Percentiles rank a stretch among this genome's conserved stretches.
Evolutionary conservation across 2,797 vertebrate species (phyloP).

Genomic region (Carcharodon carcharias): DNA sequence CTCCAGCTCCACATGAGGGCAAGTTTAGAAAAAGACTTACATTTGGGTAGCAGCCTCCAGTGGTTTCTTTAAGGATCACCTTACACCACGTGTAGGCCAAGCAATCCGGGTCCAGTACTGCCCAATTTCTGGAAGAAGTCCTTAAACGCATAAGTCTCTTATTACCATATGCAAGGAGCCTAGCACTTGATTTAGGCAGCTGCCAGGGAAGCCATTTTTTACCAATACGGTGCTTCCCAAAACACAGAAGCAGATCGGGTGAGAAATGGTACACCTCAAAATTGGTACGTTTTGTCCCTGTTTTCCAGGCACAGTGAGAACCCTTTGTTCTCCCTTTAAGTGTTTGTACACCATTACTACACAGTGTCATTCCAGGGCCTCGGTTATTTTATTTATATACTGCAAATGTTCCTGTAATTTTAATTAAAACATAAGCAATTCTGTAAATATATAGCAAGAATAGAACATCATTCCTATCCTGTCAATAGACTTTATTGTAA

Average conservation of each 20-base stretch:
- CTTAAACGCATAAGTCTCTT: neutral
- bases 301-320: neutral
- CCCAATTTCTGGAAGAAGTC: neutral
- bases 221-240: neutral
- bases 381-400: neutral
- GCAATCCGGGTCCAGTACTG: neutral
- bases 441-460: neutral
- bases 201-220: neutral
- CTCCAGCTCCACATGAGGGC: neutral
- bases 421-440: neutral
- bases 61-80: neutral
- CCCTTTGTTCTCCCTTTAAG: neutral
- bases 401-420: neutral
- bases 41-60: no score
- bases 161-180: neutral
- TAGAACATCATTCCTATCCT: neutral
- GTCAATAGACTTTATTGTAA: neutral
- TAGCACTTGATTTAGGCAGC: neutral
- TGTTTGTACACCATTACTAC: neutral
- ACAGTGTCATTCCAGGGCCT: neutral
- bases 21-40: neutral
- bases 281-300: neutral
- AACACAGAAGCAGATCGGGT: neutral
- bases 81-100: neutral
- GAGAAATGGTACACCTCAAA: neutral